Base-by-base conservation (phyloP, 2,888 invertebrate species). In the Boloria euphrosyne region DNA sequence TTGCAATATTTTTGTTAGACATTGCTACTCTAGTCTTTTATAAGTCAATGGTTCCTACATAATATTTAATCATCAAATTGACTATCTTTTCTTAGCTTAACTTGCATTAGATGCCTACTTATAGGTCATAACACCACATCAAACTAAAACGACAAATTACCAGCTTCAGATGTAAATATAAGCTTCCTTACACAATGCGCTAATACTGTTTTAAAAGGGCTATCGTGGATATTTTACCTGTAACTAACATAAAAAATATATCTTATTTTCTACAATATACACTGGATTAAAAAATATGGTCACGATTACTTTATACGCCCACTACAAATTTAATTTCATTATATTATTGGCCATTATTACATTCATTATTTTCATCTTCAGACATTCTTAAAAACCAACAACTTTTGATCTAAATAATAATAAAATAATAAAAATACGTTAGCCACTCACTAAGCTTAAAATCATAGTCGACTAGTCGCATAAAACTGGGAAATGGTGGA, bases 91-190 rank as follows among this genome's bases (percentile, higher is more conserved):
- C 80, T 71, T 4, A 72, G 47, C 4, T 68, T 65, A 2, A 88
- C 76, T 72, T 80, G 75, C 51, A 88, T 74, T 2, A 83, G 72
- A 70, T 89, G 78, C 0, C 85, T 84, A 3, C 76, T 71, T 0
- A 74, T 61, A 0, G 87, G 76, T 4, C 80, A 71, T 7, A 89
- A 71, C 0, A 76, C 79, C 14, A 86, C 54, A 60, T 86, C 85
- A 0, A 85, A 4, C 65, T 81, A 85, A 7, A 88, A 69, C 59
- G 77, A 63, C 71, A 88, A 62, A 4, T 83, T 73, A 10, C 82
- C 76, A 0, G 79, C 79, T 3, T 84, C 75, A 0, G 47, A n/a
- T 16, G 4, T 49, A 16, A 49, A 49, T 2, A 14, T 7, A 49
- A 14, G 16, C 14, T 49, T 16, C 14, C 47, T 49, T 16, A 49